A percentile compares a stretch with the other conserved stretches of the same genome.
phyloP scores from a whole-genome alignment of 2,113 vertebrate species.

The Zeus faber region DNA sequence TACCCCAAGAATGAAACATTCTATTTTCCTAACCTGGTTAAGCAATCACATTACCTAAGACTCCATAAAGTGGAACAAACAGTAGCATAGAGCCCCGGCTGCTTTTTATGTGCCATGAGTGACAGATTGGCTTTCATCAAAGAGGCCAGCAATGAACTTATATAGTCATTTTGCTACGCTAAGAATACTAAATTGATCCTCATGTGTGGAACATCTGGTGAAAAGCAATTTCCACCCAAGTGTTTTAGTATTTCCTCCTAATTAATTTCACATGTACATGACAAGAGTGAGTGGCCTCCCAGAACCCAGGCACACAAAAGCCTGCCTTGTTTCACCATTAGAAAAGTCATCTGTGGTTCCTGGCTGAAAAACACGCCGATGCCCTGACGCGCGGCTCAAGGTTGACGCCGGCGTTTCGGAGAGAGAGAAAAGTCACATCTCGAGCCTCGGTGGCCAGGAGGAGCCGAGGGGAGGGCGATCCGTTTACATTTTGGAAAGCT shows the following conservation, averaged over 20 bases:
- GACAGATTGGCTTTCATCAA: slow-evolving; percentile 78
- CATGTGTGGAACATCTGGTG: slow-evolving; percentile 80
- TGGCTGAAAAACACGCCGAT: slow-evolving; percentile 43
- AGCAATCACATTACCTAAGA: slow-evolving; percentile 80
- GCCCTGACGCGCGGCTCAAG: slow-evolving; percentile 45
- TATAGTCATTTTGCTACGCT: slow-evolving; percentile 68
- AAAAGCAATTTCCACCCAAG: slow-evolving; percentile 82
- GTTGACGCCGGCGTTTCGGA: slow-evolving; percentile 52
- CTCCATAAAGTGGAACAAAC: slow-evolving; percentile 77
- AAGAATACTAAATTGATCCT: slow-evolving; percentile 76
- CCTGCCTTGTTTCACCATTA: slow-evolving; percentile 72
- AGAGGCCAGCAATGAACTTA: slow-evolving; percentile 59
- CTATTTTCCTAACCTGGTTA: slow-evolving; percentile 81
- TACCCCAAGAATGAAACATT: slow-evolving; percentile 74
- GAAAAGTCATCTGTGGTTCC: slow-evolving; percentile 66
- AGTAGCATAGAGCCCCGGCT: slow-evolving; percentile 71
- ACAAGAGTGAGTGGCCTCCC: slow-evolving; percentile 76
- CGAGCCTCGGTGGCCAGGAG: too few relatives aligned
- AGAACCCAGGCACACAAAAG: slow-evolving; percentile 77
- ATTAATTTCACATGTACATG: slow-evolving; percentile 84
- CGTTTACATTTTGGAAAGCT: slow-evolving; percentile 34
- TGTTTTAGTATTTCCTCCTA: slow-evolving; percentile 84
- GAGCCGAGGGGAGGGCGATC: slow-evolving; percentile 23
- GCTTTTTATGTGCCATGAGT: slow-evolving; percentile 72
- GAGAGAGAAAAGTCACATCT: slow-evolving; percentile 54